Evolutionary conservation across 1,140 invertebrate genomes (phyloP), one percentile per base, ranked within the genome.

Genomic region (Brachionus rubens): DNA sequence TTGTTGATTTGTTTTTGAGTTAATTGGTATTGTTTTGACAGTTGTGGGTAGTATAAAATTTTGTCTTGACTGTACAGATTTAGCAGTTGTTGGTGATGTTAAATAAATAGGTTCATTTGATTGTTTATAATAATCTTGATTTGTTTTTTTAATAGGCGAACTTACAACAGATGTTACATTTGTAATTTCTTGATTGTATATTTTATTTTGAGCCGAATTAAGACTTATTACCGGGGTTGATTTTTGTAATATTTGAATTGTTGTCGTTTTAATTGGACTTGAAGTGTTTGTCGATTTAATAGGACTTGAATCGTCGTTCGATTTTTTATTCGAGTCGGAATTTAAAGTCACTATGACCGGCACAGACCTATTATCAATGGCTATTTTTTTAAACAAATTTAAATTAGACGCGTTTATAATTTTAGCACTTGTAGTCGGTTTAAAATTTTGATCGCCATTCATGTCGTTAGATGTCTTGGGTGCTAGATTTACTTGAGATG

Each of bases 351-450:
- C 59, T 19, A 65, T 65, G 14, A 46, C 43, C 9, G 43, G 43
- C 36, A 65, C 30, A 21, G 59, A 21, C 7, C 59, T 36, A 65
- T 65, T 65, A 24, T 65, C 59, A 21, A 65, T 65, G 19, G 59
- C 59, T 65, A 65, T 65, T 43, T 65, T 65, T 14, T 65, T 65
- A 24, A 43, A 65, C 14, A 65, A 12, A 65, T n/a, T 65, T 43
- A 46, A 46, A 46, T 46, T 46, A 46, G 59, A 65, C 12, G 59
- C 36, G 26, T 65, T 65, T 46, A 65, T 65, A 10, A 65, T 65
- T 41, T 65, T 65, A 14, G 59, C 30, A 33, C 33, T n/a, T n/a
- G n/a, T 62, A 62, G 56, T 62, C 16, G 59, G 36, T 65, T 65
- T 41, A 16, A 59, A 65, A 43, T 43, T 43, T 41, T 41, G 59